Base-by-base conservation (phyloP, 2,113 vertebrate genomes). In the Malurus alboscapulatus region DNA sequence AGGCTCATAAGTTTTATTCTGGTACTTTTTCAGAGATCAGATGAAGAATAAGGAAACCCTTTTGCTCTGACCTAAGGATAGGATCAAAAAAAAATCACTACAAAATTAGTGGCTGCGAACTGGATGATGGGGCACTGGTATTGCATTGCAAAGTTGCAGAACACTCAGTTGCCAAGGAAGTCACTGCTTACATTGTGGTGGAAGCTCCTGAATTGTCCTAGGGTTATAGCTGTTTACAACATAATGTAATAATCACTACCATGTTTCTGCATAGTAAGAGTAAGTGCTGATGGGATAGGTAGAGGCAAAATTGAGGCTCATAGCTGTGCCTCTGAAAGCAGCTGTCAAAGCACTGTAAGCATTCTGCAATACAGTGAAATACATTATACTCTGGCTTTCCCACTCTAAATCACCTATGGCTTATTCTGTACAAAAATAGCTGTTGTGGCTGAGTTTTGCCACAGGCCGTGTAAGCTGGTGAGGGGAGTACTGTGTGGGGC, bases 291-390 rank as follows among this genome's bases (percentile, higher is more conserved):
- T 79, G 74, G 81, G 74, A 14, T 79, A 44, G 71, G 78, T 61
- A 80, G 90, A 73, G 84, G 90, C 87, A 92, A 95, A 87, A 76
- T 4, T n/a, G 71, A 82, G 34, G 65, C 38, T 82, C 8, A 1
- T 61, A 62, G 42, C 42, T 36, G 50, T 76, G 74, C 63, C 42
- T 58, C 75, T 66, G 48, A 69, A 27, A 73, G 47, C 26, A 90
- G 88, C 94, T 93, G 93, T 93, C 90, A 91, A 14, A 95, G 79
- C 76, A 47, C 75, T 69, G 67, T 6, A 66, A 80, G 67, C 79
- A 15, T 65, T 72, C 34, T 82, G 51, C 71, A 69, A 22, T 36
- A 21, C 38, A 61, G 34, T 87, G 93, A 54, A 87, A 68, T 61
- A 61, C 50, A 79, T 40, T 42, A 5, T 32, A 63, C 45, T 78